Evolutionary conservation across 1,140 invertebrate species (phyloP).

Genomic region (Procambarus virginalis): DNA sequence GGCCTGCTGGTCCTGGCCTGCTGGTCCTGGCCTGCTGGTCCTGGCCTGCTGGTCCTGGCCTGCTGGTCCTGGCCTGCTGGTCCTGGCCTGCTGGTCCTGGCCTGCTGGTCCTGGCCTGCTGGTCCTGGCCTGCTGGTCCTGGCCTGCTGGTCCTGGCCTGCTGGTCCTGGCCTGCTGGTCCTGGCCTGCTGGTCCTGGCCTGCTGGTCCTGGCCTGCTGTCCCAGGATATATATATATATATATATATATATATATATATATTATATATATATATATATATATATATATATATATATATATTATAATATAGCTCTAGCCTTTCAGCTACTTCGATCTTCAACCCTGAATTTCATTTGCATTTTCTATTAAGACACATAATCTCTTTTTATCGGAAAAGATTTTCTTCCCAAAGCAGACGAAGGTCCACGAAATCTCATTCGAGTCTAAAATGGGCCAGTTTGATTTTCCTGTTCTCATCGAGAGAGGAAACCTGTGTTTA

Average conservation of each 20-base stretch:
- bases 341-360: neutral
- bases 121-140: too few species aligned
- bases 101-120: too few species aligned
- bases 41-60: too few species aligned
- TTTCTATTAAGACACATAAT: neutral
- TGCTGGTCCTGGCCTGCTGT: neutral
- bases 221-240: conserved; percentile 4
- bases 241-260: conserved; percentile 25
- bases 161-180: too few species aligned
- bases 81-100: too few species aligned
- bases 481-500: neutral
- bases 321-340: neutral
- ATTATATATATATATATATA: conserved; percentile 27
- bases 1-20: too few species aligned
- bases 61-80: too few species aligned
- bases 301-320: too few species aligned
- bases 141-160: too few species aligned
- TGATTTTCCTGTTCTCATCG: neutral
- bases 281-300: conserved; percentile 1
- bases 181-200: too few species aligned
- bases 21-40: too few species aligned
- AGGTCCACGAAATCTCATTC: neutral
- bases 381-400: neutral
- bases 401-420: neutral
- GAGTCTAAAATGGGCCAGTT: neutral